Evolutionary conservation across 2,797 vertebrate genomes (phyloP), one percentile per base, ranked within the genome.

Genomic region (Diglossa cyanea): DNA sequence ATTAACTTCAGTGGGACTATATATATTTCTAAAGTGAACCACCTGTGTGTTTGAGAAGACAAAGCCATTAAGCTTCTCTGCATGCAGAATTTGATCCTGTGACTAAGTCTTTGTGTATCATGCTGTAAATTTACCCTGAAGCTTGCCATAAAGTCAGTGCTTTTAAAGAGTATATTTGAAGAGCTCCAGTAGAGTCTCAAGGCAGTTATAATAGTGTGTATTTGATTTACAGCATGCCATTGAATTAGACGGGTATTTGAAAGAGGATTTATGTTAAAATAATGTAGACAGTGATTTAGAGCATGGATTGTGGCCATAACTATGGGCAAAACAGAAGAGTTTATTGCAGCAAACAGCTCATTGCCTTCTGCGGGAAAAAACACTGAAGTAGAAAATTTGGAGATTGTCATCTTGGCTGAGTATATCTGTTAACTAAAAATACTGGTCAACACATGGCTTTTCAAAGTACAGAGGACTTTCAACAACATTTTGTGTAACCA

Each of bases 241-340:
- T 89, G 96, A 96, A 95, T 95, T 91, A 92, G 96, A 94, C 85
- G 94, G 67, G 63, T 88, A 80, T 94, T 96, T 97, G 94, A 97
- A 96, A 95, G 87, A 78, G 93, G 73, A 85, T 95, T 97, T 94
- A 92, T 95, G 95, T 90, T 96, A 95, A 96, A 86, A 91, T 96
- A 94, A 88, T 85, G 81, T 92, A 96, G 96, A 94, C 93, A 74
- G 80, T 97, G 97, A 97, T 97, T 97, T 97, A 98, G 91, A 91
- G 74, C 47, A 71, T 91, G 97, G 96, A 93, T 74, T 85, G 92
- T 94, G 93, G 97, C 97, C 97, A 95, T 91, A 57, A 60, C 85
- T 77, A 95, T 89, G 87, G 97, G 96, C 93, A 95, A 97, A 96
- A 75, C 42, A 94, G 95, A 94, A 78, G 88, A 97, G 92, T 93